Base-by-base conservation (phyloP, 1,140 invertebrate genomes). In the Leptopilina clavipes region DNA sequence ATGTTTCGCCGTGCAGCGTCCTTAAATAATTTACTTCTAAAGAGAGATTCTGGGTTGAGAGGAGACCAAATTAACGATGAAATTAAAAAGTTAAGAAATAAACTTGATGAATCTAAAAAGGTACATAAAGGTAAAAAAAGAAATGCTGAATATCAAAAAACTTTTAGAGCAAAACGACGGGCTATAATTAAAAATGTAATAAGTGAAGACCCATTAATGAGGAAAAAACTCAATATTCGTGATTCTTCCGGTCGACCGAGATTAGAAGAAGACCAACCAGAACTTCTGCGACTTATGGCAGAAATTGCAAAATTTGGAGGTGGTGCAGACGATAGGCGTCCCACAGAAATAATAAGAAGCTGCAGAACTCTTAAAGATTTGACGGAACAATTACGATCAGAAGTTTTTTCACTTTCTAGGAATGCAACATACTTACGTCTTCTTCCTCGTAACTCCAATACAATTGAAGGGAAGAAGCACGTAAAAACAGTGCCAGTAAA, bases 251-350 rank as follows among this genome's bases (percentile, higher is more conserved):
- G 76, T 59, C 52, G 79, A 0, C 79, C 79, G 8, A 18, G 74
- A 11, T 40, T 80, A 59, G 74, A 81, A 74, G 48, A 73, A 40
- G 31, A 76, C 37, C 79, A 81, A 65, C 76, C 65, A 17, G 76
- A 76, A n/a, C 40, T 78, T 8, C 37, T 77, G 0, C 54, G 71
- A 70, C 43, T 74, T 44, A 77, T 82, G 18, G 31, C 59, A 7
- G 56, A 82, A 25, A 75, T 82, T n/a, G 81, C 76, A 10, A 76
- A 56, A 25, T 76, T 79, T 37, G 79, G 79, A 12, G 70, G 59
- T 14, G 37, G 73, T 76, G 81, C 79, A 8, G 54, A 83, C 52
- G 74, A 80, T 22, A 44, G 73, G 22, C 74, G 82, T 45, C 70
- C 76, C 37, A 52, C 52, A 17, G 79, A 81, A 72, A 75, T 45